These are phyloP conservation scores for Spicauda simplicius DNA, from an alignment of 2,888 invertebrate species.

Conservation along the genomic window DNA sequence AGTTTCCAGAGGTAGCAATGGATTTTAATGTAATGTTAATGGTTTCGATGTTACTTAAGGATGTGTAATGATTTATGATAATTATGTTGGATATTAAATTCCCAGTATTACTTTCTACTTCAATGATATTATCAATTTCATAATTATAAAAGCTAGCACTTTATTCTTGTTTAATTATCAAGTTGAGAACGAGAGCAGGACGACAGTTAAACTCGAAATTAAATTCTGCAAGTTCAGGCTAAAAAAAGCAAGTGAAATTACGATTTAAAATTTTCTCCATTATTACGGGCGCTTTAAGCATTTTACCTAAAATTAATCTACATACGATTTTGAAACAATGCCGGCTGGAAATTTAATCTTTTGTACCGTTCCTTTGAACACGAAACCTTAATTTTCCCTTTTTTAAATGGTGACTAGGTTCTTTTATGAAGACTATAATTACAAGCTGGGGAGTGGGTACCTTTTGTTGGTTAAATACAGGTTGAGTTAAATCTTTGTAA, in stretches of 20 bases:
- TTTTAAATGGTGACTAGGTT: slow-evolving; percentile 26
- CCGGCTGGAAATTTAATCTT: slow-evolving; percentile 21
- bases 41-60: too few relatives aligned
- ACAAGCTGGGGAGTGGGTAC: slow-evolving; percentile 19
- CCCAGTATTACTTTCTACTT: too few relatives aligned
- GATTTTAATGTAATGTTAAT: too few relatives aligned
- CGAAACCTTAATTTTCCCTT: slow-evolving; percentile 25
- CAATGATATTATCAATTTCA: too few relatives aligned
- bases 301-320: not conserved
- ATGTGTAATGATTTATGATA: too few relatives aligned
- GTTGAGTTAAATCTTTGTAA: slow-evolving; percentile 30
- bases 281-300: not conserved
- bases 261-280: not conserved
- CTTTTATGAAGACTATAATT: slow-evolving; percentile 29
- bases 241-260: not conserved
- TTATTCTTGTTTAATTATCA: not conserved
- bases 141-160: too few relatives aligned
- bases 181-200: not conserved
- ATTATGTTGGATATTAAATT: too few relatives aligned
- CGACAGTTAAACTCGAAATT: not conserved
- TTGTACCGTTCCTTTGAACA: slow-evolving; percentile 17
- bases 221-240: not conserved
- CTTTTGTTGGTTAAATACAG: slow-evolving; percentile 28
- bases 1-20: too few relatives aligned
- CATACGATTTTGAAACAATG: slow-evolving; percentile 17